Conservation (phyloP, 2,888 invertebrate genomes). For the Heliconius cydno region DNA sequence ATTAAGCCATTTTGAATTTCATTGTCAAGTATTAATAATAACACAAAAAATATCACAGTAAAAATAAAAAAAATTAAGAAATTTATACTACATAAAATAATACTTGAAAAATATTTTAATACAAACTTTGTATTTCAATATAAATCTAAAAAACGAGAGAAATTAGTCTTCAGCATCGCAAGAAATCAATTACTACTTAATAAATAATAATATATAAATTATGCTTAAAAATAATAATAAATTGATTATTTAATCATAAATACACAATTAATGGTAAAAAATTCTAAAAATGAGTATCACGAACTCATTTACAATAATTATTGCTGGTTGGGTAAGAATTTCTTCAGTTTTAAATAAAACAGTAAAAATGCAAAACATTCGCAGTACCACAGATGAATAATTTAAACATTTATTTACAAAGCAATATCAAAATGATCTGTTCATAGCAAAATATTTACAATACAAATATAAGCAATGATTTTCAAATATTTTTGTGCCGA, state of each 20-base stretch:
- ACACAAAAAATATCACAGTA: conserved; percentile 19
- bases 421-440: conserved; percentile 49
- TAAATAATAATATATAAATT: not conserved
- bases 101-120: conserved; percentile 1
- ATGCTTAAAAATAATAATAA: not conserved
- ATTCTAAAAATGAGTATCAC: not conserved
- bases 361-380: conserved; percentile 1
- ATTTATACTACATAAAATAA: not conserved
- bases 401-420: conserved; percentile 51
- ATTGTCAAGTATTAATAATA: not conserved
- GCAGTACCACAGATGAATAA: conserved; percentile 21
- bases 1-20: not conserved
- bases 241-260: not conserved
- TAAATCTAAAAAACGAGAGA: not conserved
- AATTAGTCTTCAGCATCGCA: not conserved
- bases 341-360: not conserved
- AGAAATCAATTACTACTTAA: not conserved
- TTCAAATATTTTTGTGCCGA: conserved; percentile 61
- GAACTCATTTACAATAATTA: not conserved
- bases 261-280: not conserved
- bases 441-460: conserved; percentile 61
- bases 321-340: not conserved
- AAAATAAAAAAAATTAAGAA: not conserved
- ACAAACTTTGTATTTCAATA: not conserved
- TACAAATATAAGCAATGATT: conserved; percentile 50